Conservation (phyloP, 2,797 vertebrate genomes). For the Neomorphus geoffroyi region DNA sequence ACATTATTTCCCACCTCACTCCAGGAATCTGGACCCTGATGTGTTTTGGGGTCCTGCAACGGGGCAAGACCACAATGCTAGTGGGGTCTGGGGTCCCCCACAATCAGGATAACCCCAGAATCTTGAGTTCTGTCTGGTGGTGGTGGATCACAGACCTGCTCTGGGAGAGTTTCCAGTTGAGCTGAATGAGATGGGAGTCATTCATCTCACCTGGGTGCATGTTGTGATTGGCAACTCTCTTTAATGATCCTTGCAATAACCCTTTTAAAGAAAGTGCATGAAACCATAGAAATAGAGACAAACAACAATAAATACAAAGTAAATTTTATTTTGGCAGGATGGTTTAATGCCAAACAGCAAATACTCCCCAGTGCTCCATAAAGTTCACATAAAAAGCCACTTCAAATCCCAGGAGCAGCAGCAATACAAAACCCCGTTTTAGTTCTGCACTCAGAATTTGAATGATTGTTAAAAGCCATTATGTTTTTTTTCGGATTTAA, state of each 20-base stretch:
- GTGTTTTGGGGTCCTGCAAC: background rate
- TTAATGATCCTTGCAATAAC: background rate
- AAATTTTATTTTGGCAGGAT: background rate
- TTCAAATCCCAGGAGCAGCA: background rate
- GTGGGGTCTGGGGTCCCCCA: no score
- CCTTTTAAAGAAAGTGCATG: background rate
- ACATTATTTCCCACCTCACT: background rate
- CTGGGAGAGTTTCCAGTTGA: background rate
- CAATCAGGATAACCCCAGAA: rapidly evolving
- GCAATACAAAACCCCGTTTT: background rate
- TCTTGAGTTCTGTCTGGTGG: background rate
- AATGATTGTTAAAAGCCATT: rapidly evolving
- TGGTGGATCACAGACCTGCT: background rate
- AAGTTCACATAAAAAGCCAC: background rate
- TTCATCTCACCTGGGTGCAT: rapidly evolving
- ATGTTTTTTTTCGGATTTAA: background rate
- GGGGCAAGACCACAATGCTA: rapidly evolving
- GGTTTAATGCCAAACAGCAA: background rate
- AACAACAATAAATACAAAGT: background rate
- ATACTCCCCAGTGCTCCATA: rapidly evolving
- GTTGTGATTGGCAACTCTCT: background rate
- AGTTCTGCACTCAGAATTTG: background rate
- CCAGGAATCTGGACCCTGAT: background rate
- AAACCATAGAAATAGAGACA: background rate
- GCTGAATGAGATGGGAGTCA: background rate